phyloP scores from a whole-genome alignment of 1,140 invertebrate genomes.

The Muscidifurax raptorellus region DNA sequence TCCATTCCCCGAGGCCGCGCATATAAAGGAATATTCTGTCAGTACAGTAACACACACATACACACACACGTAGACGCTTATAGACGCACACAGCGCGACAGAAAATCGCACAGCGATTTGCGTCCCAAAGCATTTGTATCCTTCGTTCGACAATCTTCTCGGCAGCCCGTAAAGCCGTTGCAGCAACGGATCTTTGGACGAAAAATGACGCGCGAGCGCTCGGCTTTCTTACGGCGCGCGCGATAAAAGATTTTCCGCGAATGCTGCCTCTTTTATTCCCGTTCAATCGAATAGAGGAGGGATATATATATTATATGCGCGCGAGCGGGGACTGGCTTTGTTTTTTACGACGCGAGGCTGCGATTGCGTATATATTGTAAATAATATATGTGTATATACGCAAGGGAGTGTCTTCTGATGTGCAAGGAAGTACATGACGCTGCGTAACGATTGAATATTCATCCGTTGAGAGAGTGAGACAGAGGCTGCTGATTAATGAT shows the following conservation, averaged over 20 bases:
- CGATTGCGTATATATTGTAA: neutral
- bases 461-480: neutral
- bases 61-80: too few relatives aligned
- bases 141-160: neutral
- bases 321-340: neutral
- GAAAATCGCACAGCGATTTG: neutral
- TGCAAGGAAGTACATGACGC: neutral
- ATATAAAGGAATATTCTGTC: too few relatives aligned
- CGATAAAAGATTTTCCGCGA: neutral
- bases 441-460: neutral
- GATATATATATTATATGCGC: too few relatives aligned
- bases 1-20: neutral
- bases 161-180: neutral
- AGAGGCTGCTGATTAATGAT: neutral
- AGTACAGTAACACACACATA: too few relatives aligned
- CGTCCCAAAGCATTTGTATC: constrained; percentile 1
- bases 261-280: neutral
- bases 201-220: neutral
- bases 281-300: neutral
- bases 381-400: too few relatives aligned
- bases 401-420: too few relatives aligned
- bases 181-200: neutral
- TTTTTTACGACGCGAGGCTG: neutral
- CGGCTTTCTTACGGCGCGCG: neutral
- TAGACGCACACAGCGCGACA: too few relatives aligned